Percentiles rank a stretch among this genome's conserved stretches.
These are phyloP conservation scores for Onthophagus sagittarius DNA, from an alignment of 2,888 invertebrate genomes.

Conservation along the genomic window DNA sequence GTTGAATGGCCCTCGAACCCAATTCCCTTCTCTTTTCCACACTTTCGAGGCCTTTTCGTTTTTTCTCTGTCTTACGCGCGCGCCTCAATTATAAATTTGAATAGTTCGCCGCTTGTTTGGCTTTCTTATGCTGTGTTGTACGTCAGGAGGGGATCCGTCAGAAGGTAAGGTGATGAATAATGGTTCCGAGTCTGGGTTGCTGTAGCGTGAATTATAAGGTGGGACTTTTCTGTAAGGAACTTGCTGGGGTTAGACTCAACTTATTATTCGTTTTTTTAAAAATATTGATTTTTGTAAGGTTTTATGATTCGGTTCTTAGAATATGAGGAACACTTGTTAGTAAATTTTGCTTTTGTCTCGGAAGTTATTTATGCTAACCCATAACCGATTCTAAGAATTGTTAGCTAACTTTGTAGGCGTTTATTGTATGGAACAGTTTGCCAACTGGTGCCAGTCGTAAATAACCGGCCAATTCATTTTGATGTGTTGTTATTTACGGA, in stretches of 20 bases:
- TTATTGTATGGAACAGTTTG: background rate
- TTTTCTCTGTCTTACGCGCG: background rate
- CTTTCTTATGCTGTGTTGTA: constrained; percentile 16
- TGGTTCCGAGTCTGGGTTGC: constrained; percentile 1
- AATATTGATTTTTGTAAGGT: too few relatives aligned
- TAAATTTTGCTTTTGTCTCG: background rate
- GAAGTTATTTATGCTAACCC: background rate
- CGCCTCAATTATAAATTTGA: constrained; percentile 20
- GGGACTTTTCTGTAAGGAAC: background rate
- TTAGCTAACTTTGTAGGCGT: background rate
- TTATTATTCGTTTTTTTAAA: too few relatives aligned
- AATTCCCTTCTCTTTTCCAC: background rate
- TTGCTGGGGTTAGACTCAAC: constrained; percentile 1
- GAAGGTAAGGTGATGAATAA: constrained; percentile 12
- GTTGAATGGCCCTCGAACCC: background rate
- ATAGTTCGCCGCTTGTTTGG: constrained; percentile 17
- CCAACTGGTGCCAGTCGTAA: background rate
- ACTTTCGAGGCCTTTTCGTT: background rate
- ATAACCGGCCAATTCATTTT: background rate
- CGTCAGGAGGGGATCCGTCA: constrained; percentile 4
- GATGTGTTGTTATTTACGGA: background rate
- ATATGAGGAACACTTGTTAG: too few relatives aligned
- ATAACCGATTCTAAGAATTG: background rate
- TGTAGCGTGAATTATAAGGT: constrained; percentile 4
- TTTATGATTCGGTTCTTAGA: too few relatives aligned